A percentile compares a stretch with the other conserved stretches of the same genome.
These are phyloP conservation scores for Phoebastria nigripes DNA, from an alignment of 2,797 vertebrate species.

Conservation along the genomic window DNA sequence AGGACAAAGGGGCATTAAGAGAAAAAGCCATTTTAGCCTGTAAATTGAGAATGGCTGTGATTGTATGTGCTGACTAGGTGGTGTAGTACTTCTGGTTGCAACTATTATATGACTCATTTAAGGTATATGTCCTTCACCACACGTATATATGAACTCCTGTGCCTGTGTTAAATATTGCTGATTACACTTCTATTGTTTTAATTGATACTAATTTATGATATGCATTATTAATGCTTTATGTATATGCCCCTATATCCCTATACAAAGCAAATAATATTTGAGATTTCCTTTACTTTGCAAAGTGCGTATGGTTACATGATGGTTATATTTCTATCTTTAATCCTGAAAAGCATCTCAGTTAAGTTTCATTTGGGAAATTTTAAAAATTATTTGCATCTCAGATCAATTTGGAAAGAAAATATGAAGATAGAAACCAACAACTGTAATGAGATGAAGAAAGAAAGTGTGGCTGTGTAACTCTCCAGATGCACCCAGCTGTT, in stretches of 20 bases:
- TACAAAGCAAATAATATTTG: neutral
- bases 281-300: neutral
- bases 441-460: slow-evolving; percentile 78
- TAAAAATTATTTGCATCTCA: neutral
- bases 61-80: neutral
- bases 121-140: neutral
- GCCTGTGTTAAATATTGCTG: neutral
- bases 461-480: slow-evolving; percentile 65
- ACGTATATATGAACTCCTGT: neutral
- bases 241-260: neutral
- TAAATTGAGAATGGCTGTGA: neutral
- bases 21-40: neutral
- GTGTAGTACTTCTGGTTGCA: neutral
- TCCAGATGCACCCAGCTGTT: slow-evolving; percentile 92
- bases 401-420: slow-evolving; percentile 32
- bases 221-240: neutral
- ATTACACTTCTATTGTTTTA: neutral
- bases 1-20: neutral
- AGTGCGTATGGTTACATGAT: neutral
- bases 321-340: neutral
- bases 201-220: neutral
- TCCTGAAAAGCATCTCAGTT: neutral
- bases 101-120: neutral
- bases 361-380: slow-evolving; percentile 15
- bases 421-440: slow-evolving; percentile 2